These are phyloP conservation scores for Stenolophus ochropezus DNA, from an alignment of 2,888 invertebrate species.

Conservation along the genomic window DNA sequence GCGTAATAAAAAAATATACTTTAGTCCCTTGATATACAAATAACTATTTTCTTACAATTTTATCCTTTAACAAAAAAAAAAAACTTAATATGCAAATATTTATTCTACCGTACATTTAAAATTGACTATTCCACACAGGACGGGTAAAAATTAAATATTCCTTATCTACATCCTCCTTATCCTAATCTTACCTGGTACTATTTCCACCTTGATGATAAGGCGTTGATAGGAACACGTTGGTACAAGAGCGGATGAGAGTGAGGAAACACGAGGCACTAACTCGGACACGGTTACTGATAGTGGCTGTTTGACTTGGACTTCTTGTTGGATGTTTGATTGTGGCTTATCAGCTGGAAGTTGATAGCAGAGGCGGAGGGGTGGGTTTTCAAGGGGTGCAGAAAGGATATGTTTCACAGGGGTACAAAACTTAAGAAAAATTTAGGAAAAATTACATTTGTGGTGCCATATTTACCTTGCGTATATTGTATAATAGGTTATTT, in stretches of 20 bases:
- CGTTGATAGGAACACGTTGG: no score
- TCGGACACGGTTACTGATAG: not conserved
- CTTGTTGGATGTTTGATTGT: slow-evolving; percentile 48
- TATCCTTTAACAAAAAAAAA: no score
- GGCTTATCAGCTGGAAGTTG: slow-evolving; percentile 49
- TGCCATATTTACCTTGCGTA: no score
- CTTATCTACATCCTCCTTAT: not conserved
- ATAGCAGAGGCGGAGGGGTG: slow-evolving; percentile 38
- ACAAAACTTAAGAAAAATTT: not conserved
- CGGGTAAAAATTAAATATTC: not conserved
- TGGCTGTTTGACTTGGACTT: not conserved
- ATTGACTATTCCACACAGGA: no score
- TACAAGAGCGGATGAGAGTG: no score
- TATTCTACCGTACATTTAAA: no score
- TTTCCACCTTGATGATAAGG: not conserved
- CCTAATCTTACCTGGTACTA: slow-evolving; percentile 1
- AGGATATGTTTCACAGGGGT: not conserved
- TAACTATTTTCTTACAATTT: no score
- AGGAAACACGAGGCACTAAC: not conserved
- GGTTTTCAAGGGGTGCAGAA: not conserved
- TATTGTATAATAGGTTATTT: no score
- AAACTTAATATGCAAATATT: no score
- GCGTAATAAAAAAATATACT: no score
- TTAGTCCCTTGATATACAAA: no score
- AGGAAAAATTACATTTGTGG: no score